phyloP scores from a whole-genome alignment of 2,113 vertebrate species.

The Machaerirhynchus nigripectus region DNA sequence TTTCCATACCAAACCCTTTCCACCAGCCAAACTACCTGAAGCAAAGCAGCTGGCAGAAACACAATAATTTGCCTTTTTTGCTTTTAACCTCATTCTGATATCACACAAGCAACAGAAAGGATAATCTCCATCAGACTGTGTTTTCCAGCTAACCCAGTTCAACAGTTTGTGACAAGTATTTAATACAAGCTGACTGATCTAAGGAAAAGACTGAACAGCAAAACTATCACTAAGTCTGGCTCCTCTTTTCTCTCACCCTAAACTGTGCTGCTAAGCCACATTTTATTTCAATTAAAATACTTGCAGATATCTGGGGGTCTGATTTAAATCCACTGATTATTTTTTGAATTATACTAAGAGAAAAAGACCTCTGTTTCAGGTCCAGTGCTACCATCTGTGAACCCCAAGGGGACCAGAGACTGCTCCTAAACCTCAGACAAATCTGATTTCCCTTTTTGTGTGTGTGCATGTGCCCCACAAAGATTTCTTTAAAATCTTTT shows the following conservation, averaged over 20 bases:
- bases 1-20: not conserved
- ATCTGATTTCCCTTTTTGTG: not conserved
- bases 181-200: not conserved
- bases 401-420: not conserved
- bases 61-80: not conserved
- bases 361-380: not conserved
- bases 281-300: not conserved
- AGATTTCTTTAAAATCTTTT: not conserved
- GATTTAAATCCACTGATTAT: not conserved
- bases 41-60: not conserved
- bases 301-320: not conserved
- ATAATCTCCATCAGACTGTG: not conserved
- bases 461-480: not conserved
- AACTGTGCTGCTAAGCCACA: not conserved
- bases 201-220: not conserved
- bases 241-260: not conserved
- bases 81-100: not conserved
- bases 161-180: not conserved
- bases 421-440: not conserved
- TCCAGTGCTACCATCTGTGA: not conserved
- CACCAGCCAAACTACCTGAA: not conserved
- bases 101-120: not conserved
- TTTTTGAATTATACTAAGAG: not conserved
- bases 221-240: not conserved
- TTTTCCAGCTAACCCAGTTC: not conserved